Percentiles rank a stretch among this genome's conserved stretches.
Evolutionary conservation across 2,113 vertebrate genomes (phyloP).

Genomic region (Indicator indicator): DNA sequence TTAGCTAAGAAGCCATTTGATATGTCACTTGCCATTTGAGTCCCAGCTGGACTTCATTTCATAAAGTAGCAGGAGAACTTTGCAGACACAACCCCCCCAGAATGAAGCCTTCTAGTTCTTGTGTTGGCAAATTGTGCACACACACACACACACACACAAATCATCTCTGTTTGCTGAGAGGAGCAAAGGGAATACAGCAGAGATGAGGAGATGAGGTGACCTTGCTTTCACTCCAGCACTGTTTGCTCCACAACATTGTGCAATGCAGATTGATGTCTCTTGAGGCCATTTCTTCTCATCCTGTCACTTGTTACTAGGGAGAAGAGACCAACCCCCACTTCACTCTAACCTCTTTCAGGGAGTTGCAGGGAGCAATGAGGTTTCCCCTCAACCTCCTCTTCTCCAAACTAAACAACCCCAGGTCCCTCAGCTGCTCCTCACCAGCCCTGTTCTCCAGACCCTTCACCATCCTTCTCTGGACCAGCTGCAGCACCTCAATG

Average conservation of each 20-base stretch:
- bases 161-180: constrained; percentile 60
- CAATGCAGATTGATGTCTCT: constrained; percentile 44
- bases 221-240: constrained; percentile 31
- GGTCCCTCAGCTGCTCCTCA: too few relatives aligned
- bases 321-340: too few relatives aligned
- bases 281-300: too few relatives aligned
- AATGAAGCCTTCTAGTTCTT: not conserved
- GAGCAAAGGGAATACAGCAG: not conserved
- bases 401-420: too few relatives aligned
- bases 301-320: too few relatives aligned
- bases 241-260: constrained; percentile 27
- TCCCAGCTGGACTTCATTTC: not conserved
- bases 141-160: constrained; percentile 16
- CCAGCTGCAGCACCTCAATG: too few relatives aligned
- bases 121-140: constrained; percentile 19
- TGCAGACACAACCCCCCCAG: not conserved
- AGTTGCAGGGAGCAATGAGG: too few relatives aligned
- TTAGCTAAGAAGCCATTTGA: constrained; percentile 17
- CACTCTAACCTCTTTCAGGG: too few relatives aligned
- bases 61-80: too few relatives aligned
- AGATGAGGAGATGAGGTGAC: not conserved
- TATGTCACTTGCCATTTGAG: not conserved
- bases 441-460: too few relatives aligned
- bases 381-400: too few relatives aligned
- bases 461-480: too few relatives aligned